Conservation (phyloP, 2,888 invertebrate genomes). For the Eurois occulta region DNA sequence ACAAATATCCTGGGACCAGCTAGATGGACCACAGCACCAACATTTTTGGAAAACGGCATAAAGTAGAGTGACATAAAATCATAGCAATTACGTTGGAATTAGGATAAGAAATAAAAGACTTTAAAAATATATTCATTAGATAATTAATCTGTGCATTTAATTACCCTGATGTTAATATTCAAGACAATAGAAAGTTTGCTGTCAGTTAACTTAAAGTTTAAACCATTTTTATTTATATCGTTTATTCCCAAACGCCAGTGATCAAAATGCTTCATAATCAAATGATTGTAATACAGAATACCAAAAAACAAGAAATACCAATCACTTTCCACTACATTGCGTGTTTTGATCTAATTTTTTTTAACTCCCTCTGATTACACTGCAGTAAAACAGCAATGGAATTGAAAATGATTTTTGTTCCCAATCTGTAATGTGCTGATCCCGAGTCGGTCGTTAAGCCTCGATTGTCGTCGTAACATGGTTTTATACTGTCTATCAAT, state of each 20-base stretch:
- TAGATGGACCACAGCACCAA: background rate
- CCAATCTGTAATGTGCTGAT: constrained; percentile 41
- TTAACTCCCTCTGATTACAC: background rate
- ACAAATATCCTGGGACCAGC: background rate
- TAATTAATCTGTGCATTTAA: background rate
- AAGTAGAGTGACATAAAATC: background rate
- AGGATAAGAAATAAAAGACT: no score
- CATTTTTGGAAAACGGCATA: background rate
- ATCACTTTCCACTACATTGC: constrained; percentile 19
- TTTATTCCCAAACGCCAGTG: background rate
- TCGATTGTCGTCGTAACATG: constrained; percentile 65
- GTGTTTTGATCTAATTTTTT: background rate
- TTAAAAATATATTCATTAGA: no score
- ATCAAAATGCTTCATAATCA: constrained; percentile 20
- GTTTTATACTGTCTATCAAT: constrained; percentile 67
- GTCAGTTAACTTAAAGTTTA: background rate
- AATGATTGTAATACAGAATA: constrained; percentile 6
- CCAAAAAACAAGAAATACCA: background rate
- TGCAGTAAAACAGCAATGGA: constrained; percentile 36
- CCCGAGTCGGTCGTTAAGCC: constrained; percentile 54
- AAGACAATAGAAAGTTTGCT: background rate
- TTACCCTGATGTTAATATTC: background rate
- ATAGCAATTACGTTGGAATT: background rate
- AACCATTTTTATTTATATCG: constrained; percentile 21
- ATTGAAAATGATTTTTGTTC: constrained; percentile 26